A percentile compares a stretch with the other conserved stretches of the same genome.
phyloP scores from a whole-genome alignment of 30 jellyfish, hydroid and myxozoan species.

The Aurelia aurita region DNA sequence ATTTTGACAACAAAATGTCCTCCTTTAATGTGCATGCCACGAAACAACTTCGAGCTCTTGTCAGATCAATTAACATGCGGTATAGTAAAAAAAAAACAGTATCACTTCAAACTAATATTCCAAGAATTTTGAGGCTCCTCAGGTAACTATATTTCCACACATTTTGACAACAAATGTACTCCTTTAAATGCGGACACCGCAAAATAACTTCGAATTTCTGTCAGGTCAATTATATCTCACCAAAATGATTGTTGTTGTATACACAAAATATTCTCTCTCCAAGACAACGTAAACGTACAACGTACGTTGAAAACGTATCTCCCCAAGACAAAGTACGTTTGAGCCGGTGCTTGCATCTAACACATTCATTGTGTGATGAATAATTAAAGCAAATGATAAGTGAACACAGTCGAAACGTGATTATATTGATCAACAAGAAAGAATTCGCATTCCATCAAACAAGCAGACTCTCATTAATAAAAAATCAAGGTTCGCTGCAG shows the following conservation, averaged over 20 bases:
- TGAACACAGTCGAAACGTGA: constrained; percentile 48
- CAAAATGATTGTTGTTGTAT: background rate
- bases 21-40: too few species aligned
- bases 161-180: background rate
- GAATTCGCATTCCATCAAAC: constrained; percentile 37
- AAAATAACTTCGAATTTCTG: too few species aligned
- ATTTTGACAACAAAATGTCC: background rate
- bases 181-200: too few species aligned
- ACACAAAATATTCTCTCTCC: background rate
- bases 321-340: too few species aligned
- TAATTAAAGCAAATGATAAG: constrained; percentile 36
- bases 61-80: too few species aligned
- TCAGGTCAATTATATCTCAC: too few species aligned
- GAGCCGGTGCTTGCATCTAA: constrained; percentile 26
- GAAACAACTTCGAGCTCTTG: too few species aligned
- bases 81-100: too few species aligned
- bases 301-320: background rate
- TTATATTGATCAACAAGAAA: constrained; percentile 12
- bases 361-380: constrained; percentile 20
- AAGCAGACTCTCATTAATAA: constrained; percentile 25
- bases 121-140: too few species aligned
- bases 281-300: constrained; percentile 7
- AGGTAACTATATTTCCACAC: too few species aligned
- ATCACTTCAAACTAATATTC: too few species aligned
- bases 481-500: background rate